Evolutionary conservation across 2,888 invertebrate genomes (phyloP).

Genomic region (Automeris io): DNA sequence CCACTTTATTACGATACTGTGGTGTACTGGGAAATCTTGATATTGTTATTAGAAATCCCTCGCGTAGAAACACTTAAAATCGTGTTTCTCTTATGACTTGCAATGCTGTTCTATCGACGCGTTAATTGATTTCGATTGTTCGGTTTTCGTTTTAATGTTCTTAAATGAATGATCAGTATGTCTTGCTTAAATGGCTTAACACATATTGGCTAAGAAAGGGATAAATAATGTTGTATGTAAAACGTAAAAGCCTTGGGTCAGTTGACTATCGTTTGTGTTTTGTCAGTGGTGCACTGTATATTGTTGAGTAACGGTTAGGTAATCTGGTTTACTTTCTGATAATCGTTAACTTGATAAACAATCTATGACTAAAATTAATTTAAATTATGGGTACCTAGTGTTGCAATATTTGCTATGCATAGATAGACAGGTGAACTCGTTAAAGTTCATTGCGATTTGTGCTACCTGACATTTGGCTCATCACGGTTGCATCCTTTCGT

Average conservation of each 20-base stretch:
- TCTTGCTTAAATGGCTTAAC: background rate
- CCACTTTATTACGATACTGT: background rate
- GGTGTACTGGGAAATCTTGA: too few species aligned
- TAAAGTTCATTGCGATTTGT: slow-evolving; percentile 49
- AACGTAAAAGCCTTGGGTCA: slow-evolving; percentile 36
- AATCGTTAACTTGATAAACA: slow-evolving; percentile 23
- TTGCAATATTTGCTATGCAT: slow-evolving; percentile 22
- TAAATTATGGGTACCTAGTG: slow-evolving; percentile 5
- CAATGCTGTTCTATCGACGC: slow-evolving; percentile 27
- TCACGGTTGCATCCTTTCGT: slow-evolving; percentile 62
- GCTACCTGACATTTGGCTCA: slow-evolving; percentile 58
- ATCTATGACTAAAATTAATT: slow-evolving; percentile 11
- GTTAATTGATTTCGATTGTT: slow-evolving; percentile 52
- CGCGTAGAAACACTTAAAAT: background rate
- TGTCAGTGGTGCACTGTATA: slow-evolving; percentile 24
- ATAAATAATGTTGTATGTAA: slow-evolving; percentile 29
- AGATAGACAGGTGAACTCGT: slow-evolving; percentile 24
- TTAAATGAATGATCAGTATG: background rate
- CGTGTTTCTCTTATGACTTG: background rate
- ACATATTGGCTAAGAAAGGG: slow-evolving; percentile 17
- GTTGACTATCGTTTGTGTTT: slow-evolving; percentile 20
- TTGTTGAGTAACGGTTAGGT: slow-evolving; percentile 40
- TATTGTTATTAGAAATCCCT: background rate
- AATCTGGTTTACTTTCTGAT: slow-evolving; percentile 36
- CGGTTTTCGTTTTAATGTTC: background rate